Evolutionary conservation across 2,888 invertebrate genomes (phyloP).

Genomic region (Koerneria pararmatus): DNA sequence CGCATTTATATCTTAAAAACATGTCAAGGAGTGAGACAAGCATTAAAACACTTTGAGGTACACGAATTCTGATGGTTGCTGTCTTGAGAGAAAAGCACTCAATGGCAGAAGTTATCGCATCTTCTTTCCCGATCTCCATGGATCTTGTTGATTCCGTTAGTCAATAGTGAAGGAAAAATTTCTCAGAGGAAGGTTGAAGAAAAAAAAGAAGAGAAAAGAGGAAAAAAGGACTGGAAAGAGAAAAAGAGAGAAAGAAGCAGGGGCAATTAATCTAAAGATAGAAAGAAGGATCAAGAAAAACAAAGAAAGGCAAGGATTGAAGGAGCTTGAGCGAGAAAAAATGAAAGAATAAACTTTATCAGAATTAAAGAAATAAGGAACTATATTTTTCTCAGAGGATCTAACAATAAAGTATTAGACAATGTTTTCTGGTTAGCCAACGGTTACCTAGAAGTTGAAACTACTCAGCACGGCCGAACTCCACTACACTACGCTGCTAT

Average conservation of each 20-base stretch:
- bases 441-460: slow-evolving; percentile 20
- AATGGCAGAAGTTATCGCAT: slow-evolving; percentile 49
- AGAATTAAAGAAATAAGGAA: too few relatives aligned
- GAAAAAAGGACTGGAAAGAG: neutral
- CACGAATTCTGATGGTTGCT: slow-evolving; percentile 48
- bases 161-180: neutral
- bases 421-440: neutral
- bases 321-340: too few relatives aligned
- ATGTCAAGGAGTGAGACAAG: neutral
- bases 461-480: slow-evolving; percentile 49
- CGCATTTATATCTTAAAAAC: slow-evolving; percentile 3
- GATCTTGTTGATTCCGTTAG: slow-evolving; percentile 47
- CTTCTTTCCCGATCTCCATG: slow-evolving; percentile 37
- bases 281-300: neutral
- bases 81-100: slow-evolving; percentile 55
- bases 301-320: too few relatives aligned
- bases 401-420: too few relatives aligned
- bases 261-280: neutral
- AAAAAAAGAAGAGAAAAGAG: neutral
- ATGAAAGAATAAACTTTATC: too few relatives aligned
- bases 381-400: too few relatives aligned
- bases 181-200: neutral
- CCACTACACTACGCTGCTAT: slow-evolving; percentile 56
- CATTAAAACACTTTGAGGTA: slow-evolving; percentile 28
- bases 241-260: neutral